phyloP scores from a whole-genome alignment of 2,113 vertebrate genomes.

The Aptenodytes patagonicus region DNA sequence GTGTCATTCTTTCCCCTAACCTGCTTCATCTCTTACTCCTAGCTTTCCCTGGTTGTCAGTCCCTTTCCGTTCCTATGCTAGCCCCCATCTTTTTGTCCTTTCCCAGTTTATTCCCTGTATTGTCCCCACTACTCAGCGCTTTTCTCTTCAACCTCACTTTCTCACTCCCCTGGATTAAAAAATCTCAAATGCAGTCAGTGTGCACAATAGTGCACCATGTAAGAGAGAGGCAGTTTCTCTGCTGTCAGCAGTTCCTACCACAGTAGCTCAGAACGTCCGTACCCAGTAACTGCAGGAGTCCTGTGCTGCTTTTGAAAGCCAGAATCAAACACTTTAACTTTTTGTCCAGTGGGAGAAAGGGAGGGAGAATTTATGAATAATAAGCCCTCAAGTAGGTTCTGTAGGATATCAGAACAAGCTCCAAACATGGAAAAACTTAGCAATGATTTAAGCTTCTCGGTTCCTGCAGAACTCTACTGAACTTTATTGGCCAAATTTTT shows the following conservation, averaged over 20 bases:
- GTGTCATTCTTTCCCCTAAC: background rate
- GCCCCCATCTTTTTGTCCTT: background rate
- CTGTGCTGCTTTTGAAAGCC: background rate
- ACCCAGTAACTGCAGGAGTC: background rate
- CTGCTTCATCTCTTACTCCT: background rate
- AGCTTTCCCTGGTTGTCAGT: background rate
- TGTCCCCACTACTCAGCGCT: background rate
- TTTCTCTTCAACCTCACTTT: background rate
- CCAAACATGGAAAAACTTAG: background rate
- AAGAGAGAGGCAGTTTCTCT: background rate
- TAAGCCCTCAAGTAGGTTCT: background rate
- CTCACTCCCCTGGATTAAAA: background rate
- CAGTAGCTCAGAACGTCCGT: fast-evolving
- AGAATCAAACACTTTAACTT: background rate
- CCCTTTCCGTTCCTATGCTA: background rate
- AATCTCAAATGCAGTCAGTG: background rate
- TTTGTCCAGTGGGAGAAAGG: background rate
- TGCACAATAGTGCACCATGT: background rate
- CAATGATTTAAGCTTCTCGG: background rate
- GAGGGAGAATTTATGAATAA: background rate
- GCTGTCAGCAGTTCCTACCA: background rate
- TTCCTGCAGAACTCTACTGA: background rate
- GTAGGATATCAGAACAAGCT: background rate
- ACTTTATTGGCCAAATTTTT: background rate
- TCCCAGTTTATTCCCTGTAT: background rate